Evolutionary conservation across 2,888 invertebrate species (phyloP), one percentile per base, ranked within the genome.

Genomic region (Homarus gammarus): DNA sequence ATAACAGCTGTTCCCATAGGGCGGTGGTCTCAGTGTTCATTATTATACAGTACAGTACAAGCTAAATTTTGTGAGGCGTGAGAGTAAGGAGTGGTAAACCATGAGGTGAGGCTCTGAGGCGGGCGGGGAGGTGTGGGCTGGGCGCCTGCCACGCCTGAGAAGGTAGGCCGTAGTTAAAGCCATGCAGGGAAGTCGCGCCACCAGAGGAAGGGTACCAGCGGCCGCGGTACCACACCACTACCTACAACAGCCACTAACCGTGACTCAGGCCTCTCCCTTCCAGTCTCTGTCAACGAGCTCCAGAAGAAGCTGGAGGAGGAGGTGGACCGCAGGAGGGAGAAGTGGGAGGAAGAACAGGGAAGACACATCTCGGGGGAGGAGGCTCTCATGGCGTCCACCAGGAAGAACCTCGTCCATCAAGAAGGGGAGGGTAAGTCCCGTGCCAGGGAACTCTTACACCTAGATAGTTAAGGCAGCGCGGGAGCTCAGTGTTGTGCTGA

Each of bases 231-330:
- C 87, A 73, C 72, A 70, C 87, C 73, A 79, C 68, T 82, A 44
- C 88, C 61, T 68, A 27, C 72, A 84, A 56, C 83, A 89, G 77
- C 84, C 78, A 78, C 88, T 89, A 89, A 89, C 88, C 88, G 61
- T 89, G 88, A 89, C 88, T 84, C 90, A 91, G 91, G 91, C 73
- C 91, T 91, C 88, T 91, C 91, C 87, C 90, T 91, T 91, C 91
- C 91, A 91, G 91, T 91, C 38, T 91, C 91, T 82, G 91, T 91
- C 90, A 91, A 91, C 89, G 91, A 91, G 72, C 90, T 91, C 33
- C 91, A 91, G 89, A 90, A 86, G 85, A 91, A 91, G 83, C 68
- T 91, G 56, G 91, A 91, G 90, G 90, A 91, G 86, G 91, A 91
- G 85, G 91, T 91, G 77, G 91, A 91, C 70, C 87, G 90, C 36